Evolutionary conservation across 2,113 vertebrate species (phyloP).

Genomic region (Scophthalmus maximus): DNA sequence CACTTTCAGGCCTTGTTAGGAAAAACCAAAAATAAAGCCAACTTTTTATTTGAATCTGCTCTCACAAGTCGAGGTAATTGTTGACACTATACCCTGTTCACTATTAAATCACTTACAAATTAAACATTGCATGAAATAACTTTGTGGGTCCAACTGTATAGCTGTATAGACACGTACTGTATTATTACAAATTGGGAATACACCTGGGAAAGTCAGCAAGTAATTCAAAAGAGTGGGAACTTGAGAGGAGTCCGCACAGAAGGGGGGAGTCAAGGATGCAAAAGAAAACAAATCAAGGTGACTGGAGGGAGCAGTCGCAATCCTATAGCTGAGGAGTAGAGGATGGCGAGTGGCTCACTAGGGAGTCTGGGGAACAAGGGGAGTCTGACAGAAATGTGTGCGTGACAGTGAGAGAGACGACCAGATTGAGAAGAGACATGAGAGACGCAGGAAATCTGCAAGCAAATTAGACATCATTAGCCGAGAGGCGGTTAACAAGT

Average conservation of each 20-base stretch:
- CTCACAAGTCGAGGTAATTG: not conserved
- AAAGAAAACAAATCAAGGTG: conserved; percentile 53
- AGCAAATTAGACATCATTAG: conserved; percentile 77
- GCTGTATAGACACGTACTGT: not conserved
- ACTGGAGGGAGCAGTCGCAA: conserved; percentile 51
- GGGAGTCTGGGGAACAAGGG: conserved; percentile 34
- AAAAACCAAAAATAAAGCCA: too few relatives aligned
- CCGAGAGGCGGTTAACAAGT: conserved; percentile 69
- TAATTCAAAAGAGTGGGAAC: not conserved
- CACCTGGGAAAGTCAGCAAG: not conserved
- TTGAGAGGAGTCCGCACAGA: not conserved
- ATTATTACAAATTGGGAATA: not conserved
- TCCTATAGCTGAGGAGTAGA: conserved; percentile 25
- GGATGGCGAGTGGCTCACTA: conserved; percentile 32
- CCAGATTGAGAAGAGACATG: conserved; percentile 59
- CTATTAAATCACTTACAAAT: conserved; percentile 43
- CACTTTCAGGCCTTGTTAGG: too few relatives aligned
- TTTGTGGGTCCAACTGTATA: not conserved
- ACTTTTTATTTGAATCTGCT: not conserved
- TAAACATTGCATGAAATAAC: conserved; percentile 19
- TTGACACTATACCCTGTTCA: not conserved
- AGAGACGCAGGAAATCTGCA: conserved; percentile 70
- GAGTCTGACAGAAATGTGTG: conserved; percentile 16
- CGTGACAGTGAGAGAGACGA: conserved; percentile 33
- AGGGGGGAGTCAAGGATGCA: conserved; percentile 36